Conservation (phyloP, 2,888 invertebrate genomes). For the Camponotus fellah region DNA sequence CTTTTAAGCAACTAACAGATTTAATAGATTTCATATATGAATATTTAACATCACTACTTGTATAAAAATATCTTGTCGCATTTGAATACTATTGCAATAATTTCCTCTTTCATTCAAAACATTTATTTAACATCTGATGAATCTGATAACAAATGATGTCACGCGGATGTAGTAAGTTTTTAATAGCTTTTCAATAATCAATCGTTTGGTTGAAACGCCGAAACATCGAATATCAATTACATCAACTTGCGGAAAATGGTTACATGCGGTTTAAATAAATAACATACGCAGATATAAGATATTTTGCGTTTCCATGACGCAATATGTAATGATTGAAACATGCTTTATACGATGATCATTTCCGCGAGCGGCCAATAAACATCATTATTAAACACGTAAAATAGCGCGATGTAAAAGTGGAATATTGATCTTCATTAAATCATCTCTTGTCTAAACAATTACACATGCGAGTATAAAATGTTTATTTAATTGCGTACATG, state of each 20-base stretch:
- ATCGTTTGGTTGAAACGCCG: neutral
- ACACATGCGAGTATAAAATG: slow-evolving; percentile 8
- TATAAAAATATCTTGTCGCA: neutral
- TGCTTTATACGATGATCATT: slow-evolving; percentile 13
- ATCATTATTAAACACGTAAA: slow-evolving; percentile 22
- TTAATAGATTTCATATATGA: neutral
- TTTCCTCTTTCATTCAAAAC: neutral
- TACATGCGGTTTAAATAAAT: neutral
- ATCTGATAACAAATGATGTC: slow-evolving; percentile 3
- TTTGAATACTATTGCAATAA: neutral
- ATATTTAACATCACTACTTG: neutral
- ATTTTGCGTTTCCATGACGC: neutral
- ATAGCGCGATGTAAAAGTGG: slow-evolving; percentile 22
- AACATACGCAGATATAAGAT: slow-evolving; percentile 28
- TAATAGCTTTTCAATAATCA: slow-evolving; percentile 29
- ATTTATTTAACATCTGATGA: neutral
- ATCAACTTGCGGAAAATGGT: slow-evolving; percentile 21
- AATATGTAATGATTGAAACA: slow-evolving; percentile 4
- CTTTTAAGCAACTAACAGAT: neutral
- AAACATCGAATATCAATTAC: slow-evolving; percentile 15
- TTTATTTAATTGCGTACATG: slow-evolving; percentile 15
- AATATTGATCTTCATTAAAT: slow-evolving; percentile 50
- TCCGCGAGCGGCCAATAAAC: slow-evolving; percentile 13
- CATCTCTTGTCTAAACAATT: slow-evolving; percentile 5
- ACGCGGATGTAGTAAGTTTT: neutral